phyloP scores from a whole-genome alignment of 2,797 vertebrate species.

The Lacerta bilineata region DNA sequence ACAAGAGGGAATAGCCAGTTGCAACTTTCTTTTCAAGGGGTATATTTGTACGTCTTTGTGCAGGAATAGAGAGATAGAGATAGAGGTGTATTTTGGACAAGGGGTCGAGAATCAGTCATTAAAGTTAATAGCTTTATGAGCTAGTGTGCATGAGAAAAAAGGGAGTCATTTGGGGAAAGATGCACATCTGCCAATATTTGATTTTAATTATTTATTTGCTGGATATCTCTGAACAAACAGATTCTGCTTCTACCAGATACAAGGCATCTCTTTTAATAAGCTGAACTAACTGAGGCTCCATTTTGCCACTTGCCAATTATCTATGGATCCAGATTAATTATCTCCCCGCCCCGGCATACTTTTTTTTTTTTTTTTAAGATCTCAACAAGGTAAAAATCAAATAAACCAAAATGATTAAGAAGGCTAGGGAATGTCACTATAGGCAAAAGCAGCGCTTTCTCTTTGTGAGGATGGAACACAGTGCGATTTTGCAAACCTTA shows the following conservation, averaged over 20 bases:
- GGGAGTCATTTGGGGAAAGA: constrained; percentile 51
- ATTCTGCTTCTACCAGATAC: constrained; percentile 68
- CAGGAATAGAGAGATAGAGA: constrained; percentile 37
- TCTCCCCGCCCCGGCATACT: not conserved
- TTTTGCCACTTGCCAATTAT: constrained; percentile 75
- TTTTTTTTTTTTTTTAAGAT: too few relatives aligned
- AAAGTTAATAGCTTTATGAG: constrained; percentile 53
- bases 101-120: constrained; percentile 30
- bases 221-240: constrained; percentile 78
- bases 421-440: constrained; percentile 45
- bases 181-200: constrained; percentile 68
- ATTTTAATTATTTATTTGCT: constrained; percentile 78
- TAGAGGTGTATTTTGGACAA: constrained; percentile 24
- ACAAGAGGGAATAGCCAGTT: constrained; percentile 64
- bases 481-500: constrained; percentile 22
- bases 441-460: constrained; percentile 52
- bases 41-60: constrained; percentile 29
- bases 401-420: constrained; percentile 63
- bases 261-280: constrained; percentile 76
- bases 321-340: constrained; percentile 53
- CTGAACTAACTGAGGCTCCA: constrained; percentile 74
- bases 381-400: constrained; percentile 50
- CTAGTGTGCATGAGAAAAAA: constrained; percentile 54
- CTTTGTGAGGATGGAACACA: constrained; percentile 48
- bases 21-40: constrained; percentile 57